phyloP scores from a whole-genome alignment of 2,113 vertebrate species.

The Toxotes jaculatrix region DNA sequence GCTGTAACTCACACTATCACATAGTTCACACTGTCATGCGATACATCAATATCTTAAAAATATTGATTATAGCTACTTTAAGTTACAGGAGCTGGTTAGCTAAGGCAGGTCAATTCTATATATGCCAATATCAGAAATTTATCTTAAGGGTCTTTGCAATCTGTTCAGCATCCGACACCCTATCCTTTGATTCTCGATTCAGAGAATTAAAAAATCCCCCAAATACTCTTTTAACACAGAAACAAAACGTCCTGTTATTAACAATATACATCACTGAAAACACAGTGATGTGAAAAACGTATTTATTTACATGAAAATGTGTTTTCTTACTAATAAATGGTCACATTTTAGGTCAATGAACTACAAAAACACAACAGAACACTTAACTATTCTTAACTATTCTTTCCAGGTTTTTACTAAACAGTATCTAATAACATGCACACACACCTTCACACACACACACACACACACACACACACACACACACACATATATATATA shows the following conservation, averaged over 20 bases:
- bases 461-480: background rate
- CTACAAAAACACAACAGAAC: background rate
- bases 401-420: background rate
- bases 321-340: background rate
- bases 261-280: background rate
- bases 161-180: too few species aligned
- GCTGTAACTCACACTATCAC: too few species aligned
- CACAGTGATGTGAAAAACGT: background rate
- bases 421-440: constrained; percentile 13
- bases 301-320: background rate
- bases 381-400: background rate
- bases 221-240: too few species aligned
- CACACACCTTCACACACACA: constrained; percentile 20
- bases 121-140: too few species aligned
- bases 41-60: too few species aligned
- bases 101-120: too few species aligned
- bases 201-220: too few species aligned
- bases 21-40: too few species aligned
- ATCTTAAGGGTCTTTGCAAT: too few species aligned
- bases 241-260: background rate
- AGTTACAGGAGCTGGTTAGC: too few species aligned
- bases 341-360: background rate
- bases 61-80: too few species aligned
- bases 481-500: constrained; percentile 19
- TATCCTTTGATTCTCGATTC: too few species aligned